A percentile compares a stretch with the other conserved stretches of the same genome.
These are phyloP conservation scores for Pachyramphus minor DNA, from an alignment of 2,113 vertebrate genomes.

Conservation along the genomic window DNA sequence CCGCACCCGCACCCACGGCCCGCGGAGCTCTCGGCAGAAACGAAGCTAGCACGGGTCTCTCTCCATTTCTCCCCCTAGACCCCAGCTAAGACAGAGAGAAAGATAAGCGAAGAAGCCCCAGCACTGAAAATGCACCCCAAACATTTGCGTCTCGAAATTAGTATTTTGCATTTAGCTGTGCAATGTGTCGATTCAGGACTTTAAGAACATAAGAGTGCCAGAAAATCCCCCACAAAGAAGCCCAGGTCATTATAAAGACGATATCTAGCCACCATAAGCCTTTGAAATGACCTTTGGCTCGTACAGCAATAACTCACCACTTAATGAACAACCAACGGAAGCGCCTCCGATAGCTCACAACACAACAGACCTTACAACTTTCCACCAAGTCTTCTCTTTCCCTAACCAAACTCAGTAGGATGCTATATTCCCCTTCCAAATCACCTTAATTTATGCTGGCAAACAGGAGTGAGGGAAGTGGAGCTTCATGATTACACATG, in stretches of 20 bases:
- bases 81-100: background rate
- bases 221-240: constrained; percentile 83
- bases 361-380: constrained; percentile 78
- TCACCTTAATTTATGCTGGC: constrained; percentile 32
- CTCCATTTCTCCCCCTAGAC: background rate
- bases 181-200: constrained; percentile 63
- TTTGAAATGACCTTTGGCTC: constrained; percentile 96
- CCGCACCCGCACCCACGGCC: background rate
- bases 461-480: constrained; percentile 47
- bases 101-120: background rate
- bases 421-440: constrained; percentile 42
- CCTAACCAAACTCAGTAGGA: constrained; percentile 61
- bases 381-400: constrained; percentile 69
- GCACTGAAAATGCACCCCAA: background rate
- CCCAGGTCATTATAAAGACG: constrained; percentile 77
- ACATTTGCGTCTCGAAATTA: background rate
- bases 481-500: constrained; percentile 49
- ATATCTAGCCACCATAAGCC: constrained; percentile 93
- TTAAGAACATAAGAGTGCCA: constrained; percentile 58
- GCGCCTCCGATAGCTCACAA: constrained; percentile 79
- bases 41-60: background rate
- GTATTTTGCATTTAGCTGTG: constrained; percentile 4
- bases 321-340: constrained; percentile 99
- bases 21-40: background rate
- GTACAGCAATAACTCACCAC: constrained; percentile 90